Evolutionary conservation across 2,888 invertebrate species (phyloP), one percentile per base, ranked within the genome.

Genomic region (Acleris literana): DNA sequence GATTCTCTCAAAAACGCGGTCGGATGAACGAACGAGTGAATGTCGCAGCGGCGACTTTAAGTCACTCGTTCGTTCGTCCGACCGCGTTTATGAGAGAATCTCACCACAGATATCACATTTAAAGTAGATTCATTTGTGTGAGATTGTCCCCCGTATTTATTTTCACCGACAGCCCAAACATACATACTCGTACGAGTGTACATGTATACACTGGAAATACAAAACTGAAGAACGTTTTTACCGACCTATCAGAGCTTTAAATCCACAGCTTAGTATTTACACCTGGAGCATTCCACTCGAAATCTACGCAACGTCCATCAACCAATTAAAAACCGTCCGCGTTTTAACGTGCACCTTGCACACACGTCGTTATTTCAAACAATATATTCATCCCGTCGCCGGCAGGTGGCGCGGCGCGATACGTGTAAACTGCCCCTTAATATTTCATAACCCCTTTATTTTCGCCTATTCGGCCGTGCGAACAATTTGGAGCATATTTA

Each of bases 331-430:
- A 67, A 60, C 71, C 57, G 68, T 69, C 64, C 67, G 69, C 39
- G 39, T 39, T 68, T 75, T 73, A 72, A 72, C 75, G 73, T 74
- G 76, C 74, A 72, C 77, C 72, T 73, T 73, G 69, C 74, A 70
- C 71, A 74, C 77, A 74, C 77, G 74, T 60, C 77, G 74, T 43
- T 49, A n/a, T 71, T 78, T 77, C 73, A 69, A 63, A 73, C 82
- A 77, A 83, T 85, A 87, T 86, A 87, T 88, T 84, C 81, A 78
- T 80, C 73, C 72, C 78, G 79, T 81, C 83, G 83, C 64, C 85
- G 87, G 85, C 88, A 91, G 89, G 88, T 91, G 90, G 87, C 86
- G 83, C 79, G 83, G 83, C 76, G 80, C 81, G 85, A 84, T 88
- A 84, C 80, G 83, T 84, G 83, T 85, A 82, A 85, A 85, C 84